Evolutionary conservation across 2,113 vertebrate species (phyloP).

Genomic region (Tyrannus savana): DNA sequence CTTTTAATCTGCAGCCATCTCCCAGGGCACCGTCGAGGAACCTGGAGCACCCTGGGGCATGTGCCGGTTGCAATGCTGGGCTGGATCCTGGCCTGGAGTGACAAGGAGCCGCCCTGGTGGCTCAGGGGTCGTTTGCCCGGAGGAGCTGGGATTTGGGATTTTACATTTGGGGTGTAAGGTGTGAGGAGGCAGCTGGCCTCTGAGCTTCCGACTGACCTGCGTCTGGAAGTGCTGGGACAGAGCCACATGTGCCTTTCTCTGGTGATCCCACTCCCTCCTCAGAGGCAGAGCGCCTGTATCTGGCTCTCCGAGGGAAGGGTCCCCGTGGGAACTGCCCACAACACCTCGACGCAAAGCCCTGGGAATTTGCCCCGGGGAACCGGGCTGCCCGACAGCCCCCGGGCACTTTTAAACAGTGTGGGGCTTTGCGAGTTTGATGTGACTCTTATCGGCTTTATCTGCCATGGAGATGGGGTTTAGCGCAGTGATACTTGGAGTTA

Average conservation of each 20-base stretch:
- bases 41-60: not conserved
- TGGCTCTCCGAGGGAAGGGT: not conserved
- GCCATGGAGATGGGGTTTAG: slow-evolving; percentile 53
- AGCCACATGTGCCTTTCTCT: rapidly evolving
- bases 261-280: not conserved
- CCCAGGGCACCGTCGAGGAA: not conserved
- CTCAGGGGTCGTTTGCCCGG: rapidly evolving
- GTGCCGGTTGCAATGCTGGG: not conserved
- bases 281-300: not conserved
- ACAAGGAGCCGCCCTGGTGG: rapidly evolving
- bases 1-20: not conserved
- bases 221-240: not conserved
- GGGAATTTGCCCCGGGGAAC: not conserved
- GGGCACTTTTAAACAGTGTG: slow-evolving; percentile 20
- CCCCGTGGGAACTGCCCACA: not conserved
- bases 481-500: not conserved
- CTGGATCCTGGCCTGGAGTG: not conserved
- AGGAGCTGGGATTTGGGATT: not conserved
- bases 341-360: rapidly evolving
- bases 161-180: not conserved
- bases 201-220: rapidly evolving
- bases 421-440: slow-evolving; percentile 7
- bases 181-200: not conserved
- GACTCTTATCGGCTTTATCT: slow-evolving; percentile 53
- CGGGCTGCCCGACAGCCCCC: rapidly evolving